These are phyloP conservation scores for Drosophila bocqueti DNA, from an alignment of 1,140 invertebrate species.

Conservation along the genomic window DNA sequence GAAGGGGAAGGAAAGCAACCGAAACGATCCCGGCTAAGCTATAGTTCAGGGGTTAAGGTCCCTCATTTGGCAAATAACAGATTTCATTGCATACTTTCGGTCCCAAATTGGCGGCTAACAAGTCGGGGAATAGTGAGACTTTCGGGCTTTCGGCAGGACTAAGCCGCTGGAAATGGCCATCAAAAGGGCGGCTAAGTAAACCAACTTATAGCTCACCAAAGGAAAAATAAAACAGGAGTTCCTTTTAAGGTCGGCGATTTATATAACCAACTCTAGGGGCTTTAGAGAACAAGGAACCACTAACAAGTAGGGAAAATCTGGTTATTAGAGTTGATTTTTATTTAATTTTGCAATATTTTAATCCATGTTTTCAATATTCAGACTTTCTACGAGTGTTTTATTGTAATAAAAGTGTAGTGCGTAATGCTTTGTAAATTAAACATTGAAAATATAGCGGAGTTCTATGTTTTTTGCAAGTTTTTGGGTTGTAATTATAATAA, in stretches of 20 bases:
- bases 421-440: not conserved
- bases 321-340: not conserved
- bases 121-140: conserved; percentile 10
- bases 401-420: not conserved
- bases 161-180: conserved; percentile 27
- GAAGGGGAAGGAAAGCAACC: not conserved
- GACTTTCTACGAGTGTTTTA: not conserved
- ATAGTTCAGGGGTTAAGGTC: conserved; percentile 33
- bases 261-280: not conserved
- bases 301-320: not conserved
- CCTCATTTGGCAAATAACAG: conserved; percentile 47
- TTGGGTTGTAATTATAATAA: too few relatives aligned
- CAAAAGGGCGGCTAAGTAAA: conserved; percentile 18
- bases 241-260: not conserved
- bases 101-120: conserved; percentile 45
- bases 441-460: not conserved
- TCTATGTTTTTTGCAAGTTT: too few relatives aligned
- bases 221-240: not conserved
- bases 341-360: not conserved
- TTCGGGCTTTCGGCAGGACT: not conserved
- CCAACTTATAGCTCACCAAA: conserved; percentile 7
- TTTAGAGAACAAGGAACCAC: not conserved
- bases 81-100: conserved; percentile 46
- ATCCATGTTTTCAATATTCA: too few relatives aligned
- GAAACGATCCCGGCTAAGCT: conserved; percentile 22